phyloP scores from a whole-genome alignment of 2,113 vertebrate genomes.

The Lamprotornis superbus region DNA sequence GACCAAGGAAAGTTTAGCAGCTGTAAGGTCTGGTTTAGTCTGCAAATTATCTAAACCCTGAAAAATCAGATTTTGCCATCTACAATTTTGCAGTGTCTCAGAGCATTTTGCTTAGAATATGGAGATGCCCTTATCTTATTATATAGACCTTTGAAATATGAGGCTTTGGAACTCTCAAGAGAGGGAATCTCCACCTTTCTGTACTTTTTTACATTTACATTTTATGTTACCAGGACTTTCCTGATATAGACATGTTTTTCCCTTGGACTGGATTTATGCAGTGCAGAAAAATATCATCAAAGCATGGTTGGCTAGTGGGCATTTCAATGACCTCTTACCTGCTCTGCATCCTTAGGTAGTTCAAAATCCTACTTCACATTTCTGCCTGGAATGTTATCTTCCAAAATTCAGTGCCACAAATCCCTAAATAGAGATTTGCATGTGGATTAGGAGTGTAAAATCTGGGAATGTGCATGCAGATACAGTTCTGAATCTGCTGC shows the following conservation, averaged over 20 bases:
- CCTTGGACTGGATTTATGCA: background rate
- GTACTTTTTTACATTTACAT: background rate
- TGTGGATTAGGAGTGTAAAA: background rate
- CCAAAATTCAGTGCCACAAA: background rate
- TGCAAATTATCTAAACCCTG: accelerated
- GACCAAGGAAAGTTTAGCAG: background rate
- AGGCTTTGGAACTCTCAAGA: background rate
- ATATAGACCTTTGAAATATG: background rate
- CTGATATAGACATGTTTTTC: background rate
- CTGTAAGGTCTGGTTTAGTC: background rate
- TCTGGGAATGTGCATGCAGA: background rate
- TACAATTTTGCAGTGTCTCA: background rate
- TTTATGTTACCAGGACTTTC: background rate
- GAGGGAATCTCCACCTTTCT: background rate
- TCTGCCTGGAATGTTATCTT: background rate
- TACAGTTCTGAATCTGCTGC: background rate
- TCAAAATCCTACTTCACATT: background rate
- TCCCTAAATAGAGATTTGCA: background rate
- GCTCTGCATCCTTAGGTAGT: background rate
- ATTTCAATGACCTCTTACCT: background rate
- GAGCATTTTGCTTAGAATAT: background rate
- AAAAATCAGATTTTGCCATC: background rate
- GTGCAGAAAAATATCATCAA: background rate
- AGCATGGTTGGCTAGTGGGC: background rate
- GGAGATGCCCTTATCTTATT: background rate